Percentiles rank a stretch among this genome's conserved stretches.
These are phyloP conservation scores for Cryptus viduatorius DNA, from an alignment of 2,888 invertebrate species.

Conservation along the genomic window DNA sequence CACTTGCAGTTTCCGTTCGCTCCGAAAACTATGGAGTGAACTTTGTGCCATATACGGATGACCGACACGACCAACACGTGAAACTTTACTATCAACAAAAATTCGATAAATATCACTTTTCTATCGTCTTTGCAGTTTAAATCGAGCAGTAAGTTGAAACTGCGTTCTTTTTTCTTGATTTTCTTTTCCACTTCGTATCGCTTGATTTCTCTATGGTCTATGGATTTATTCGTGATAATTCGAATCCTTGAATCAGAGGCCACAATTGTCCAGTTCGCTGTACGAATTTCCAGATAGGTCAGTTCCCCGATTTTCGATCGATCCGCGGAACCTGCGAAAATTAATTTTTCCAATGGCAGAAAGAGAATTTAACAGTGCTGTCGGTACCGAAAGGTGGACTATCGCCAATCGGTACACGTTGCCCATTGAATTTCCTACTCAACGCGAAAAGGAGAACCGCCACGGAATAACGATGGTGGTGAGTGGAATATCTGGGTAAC, in stretches of 20 bases:
- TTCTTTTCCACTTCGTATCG: background rate
- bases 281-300: background rate
- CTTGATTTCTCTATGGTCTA: background rate
- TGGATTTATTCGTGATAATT: background rate
- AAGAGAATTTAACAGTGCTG: conserved; percentile 10
- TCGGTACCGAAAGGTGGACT: conserved; percentile 49
- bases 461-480: background rate
- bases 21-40: conserved; percentile 7
- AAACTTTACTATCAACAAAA: background rate
- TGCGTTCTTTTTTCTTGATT: background rate
- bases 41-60: conserved; percentile 6
- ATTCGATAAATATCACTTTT: conserved; percentile 6
- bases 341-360: background rate
- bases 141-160: background rate
- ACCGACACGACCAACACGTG: conserved; percentile 13
- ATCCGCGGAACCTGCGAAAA: conserved; percentile 19
- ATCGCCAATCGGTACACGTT: conserved; percentile 53
- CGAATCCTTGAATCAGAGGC: background rate
- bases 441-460: background rate
- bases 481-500: conserved; percentile 36
- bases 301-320: background rate
- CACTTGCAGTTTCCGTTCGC: background rate
- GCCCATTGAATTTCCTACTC: background rate
- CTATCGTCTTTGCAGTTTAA: conserved; percentile 3
- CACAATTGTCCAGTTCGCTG: background rate